Percentiles rank a stretch among this genome's conserved stretches.
phyloP scores from a whole-genome alignment of 2,797 vertebrate species.

The Cuculus canorus region DNA sequence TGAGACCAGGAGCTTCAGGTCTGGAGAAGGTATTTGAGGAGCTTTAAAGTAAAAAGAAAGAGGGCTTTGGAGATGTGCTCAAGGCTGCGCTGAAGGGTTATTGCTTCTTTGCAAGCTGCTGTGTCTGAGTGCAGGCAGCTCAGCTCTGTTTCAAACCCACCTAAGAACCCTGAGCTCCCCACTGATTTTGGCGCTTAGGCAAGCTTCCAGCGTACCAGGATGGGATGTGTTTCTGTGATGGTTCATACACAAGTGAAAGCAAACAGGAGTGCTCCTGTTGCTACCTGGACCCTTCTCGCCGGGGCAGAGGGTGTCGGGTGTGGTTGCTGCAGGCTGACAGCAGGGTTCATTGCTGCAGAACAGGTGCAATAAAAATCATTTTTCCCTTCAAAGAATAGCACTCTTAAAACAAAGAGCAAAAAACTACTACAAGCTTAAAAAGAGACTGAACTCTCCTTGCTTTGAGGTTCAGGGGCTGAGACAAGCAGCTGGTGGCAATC shows the following conservation, averaged over 20 bases:
- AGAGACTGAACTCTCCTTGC: background rate
- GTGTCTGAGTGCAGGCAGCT: too few relatives aligned
- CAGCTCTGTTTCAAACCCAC: too few relatives aligned
- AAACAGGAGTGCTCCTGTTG: background rate
- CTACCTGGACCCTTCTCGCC: accelerated
- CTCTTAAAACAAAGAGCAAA: background rate
- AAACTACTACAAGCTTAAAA: background rate
- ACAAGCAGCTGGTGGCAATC: background rate
- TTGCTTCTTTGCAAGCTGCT: too few relatives aligned
- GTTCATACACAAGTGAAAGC: accelerated
- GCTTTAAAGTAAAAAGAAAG: background rate
- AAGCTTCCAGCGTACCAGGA: too few relatives aligned
- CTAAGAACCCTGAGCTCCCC: too few relatives aligned
- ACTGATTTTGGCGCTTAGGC: too few relatives aligned
- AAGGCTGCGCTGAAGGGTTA: too few relatives aligned
- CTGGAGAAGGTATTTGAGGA: background rate
- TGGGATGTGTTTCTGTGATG: too few relatives aligned
- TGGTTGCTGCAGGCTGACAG: accelerated
- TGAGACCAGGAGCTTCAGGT: background rate
- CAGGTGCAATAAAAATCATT: background rate
- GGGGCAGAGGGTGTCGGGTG: background rate
- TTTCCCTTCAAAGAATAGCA: background rate
- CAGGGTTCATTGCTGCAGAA: background rate
- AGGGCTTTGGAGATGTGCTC: accelerated
- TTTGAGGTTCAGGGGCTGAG: background rate